A percentile compares a stretch with the other conserved stretches of the same genome.
Conservation (phyloP, 2,888 invertebrate species). For the Himalopsyche tibetana region DNA sequence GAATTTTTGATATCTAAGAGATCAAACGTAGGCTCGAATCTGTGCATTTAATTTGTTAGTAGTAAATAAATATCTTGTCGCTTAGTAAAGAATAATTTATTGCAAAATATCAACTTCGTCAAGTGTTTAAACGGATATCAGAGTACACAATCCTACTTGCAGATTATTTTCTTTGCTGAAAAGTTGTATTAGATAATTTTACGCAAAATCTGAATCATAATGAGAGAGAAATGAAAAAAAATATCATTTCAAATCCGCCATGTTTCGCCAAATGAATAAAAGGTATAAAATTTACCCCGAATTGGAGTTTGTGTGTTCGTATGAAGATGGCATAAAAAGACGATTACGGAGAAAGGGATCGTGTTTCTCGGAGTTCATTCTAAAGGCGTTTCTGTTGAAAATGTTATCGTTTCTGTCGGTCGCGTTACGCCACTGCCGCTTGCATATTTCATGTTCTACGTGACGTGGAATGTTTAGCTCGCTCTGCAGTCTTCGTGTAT, state of each 20-base stretch:
- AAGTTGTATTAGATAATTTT: neutral
- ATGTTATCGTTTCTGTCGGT: slow-evolving; percentile 45
- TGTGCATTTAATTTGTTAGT: too few species aligned
- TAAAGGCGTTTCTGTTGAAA: slow-evolving; percentile 50
- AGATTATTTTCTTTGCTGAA: too few species aligned
- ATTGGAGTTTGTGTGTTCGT: neutral
- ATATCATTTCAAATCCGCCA: neutral
- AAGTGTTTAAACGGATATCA: too few species aligned
- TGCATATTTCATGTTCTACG: slow-evolving; percentile 60
- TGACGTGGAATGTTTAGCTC: slow-evolving; percentile 57
- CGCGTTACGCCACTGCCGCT: slow-evolving; percentile 46
- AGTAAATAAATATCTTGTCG: too few species aligned
- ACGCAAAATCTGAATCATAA: neutral
- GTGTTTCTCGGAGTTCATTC: slow-evolving; percentile 28
- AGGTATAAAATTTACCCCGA: slow-evolving; percentile 5
- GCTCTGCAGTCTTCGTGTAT: slow-evolving; percentile 45
- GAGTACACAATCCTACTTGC: too few species aligned
- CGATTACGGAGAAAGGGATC: neutral
- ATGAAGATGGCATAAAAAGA: neutral
- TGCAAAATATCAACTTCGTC: too few species aligned
- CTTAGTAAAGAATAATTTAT: too few species aligned
- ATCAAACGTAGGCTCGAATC: too few species aligned
- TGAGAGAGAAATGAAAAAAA: neutral
- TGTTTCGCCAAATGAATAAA: neutral
- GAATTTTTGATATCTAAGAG: too few species aligned